A percentile compares a stretch with the other conserved stretches of the same genome.
Evolutionary conservation across 2,888 invertebrate species (phyloP).

Genomic region (Diadromus collaris): DNA sequence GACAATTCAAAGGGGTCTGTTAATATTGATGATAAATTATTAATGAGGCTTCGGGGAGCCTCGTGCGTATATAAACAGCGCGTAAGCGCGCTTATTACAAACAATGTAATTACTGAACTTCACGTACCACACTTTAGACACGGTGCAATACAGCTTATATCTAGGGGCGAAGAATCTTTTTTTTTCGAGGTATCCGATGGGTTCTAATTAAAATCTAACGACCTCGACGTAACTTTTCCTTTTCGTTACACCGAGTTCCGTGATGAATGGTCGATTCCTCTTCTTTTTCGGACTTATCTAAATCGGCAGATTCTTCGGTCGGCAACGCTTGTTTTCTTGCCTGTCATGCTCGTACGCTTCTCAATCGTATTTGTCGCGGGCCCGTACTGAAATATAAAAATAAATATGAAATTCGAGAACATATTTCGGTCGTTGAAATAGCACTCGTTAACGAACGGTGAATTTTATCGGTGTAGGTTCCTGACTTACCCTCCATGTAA

Average conservation of each 20-base stretch:
- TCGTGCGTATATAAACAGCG: conserved; percentile 57
- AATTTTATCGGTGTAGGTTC: no score
- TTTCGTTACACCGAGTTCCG: background rate
- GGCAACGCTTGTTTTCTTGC: conserved; percentile 20
- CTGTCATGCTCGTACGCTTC: conserved; percentile 29
- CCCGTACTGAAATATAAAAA: conserved; percentile 81
- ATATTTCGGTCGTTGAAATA: no score
- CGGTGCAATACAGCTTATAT: conserved; percentile 74
- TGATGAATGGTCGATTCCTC: conserved; percentile 1
- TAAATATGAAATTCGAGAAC: conserved; percentile 21
- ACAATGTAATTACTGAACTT: conserved; percentile 77
- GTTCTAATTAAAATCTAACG: conserved; percentile 19
- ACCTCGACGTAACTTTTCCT: conserved; percentile 2
- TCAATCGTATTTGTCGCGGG: conserved; percentile 77
- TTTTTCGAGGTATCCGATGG: conserved; percentile 24
- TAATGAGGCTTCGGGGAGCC: conserved; percentile 10
- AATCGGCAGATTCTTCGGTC: conserved; percentile 22
- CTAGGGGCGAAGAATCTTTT: conserved; percentile 27
- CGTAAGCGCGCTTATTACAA: conserved; percentile 73
- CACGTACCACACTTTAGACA: conserved; percentile 74
- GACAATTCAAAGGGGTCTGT: conserved; percentile 43
- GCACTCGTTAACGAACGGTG: no score
- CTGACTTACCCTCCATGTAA: conserved; percentile 90
- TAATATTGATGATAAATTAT: conserved; percentile 64
- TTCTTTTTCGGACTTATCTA: conserved; percentile 5